Evolutionary conservation across 2,888 invertebrate genomes (phyloP).

Genomic region (Phengaris arion): DNA sequence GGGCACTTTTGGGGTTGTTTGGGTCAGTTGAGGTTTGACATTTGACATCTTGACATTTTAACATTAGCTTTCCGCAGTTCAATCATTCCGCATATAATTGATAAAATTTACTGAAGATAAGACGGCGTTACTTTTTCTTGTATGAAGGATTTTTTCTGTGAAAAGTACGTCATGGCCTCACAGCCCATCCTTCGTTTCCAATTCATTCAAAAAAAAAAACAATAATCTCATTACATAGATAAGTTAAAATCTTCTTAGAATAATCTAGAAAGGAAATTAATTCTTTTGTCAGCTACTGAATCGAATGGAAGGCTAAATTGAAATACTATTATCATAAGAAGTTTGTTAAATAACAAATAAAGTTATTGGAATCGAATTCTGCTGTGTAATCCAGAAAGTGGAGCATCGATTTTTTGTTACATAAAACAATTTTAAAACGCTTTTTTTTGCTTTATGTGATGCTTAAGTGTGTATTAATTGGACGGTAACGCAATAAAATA

Average conservation of each 20-base stretch:
- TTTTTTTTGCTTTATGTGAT: neutral
- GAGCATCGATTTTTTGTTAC: slow-evolving; percentile 7
- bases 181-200: no score
- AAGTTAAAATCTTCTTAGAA: slow-evolving; percentile 39
- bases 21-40: no score
- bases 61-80: no score
- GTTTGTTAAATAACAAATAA: slow-evolving; percentile 17
- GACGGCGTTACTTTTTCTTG: no score
- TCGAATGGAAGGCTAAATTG: slow-evolving; percentile 52
- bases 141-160: no score
- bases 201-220: neutral
- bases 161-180: no score
- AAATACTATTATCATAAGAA: slow-evolving; percentile 39
- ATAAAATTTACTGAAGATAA: no score
- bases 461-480: neutral
- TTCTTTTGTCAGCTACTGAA: slow-evolving; percentile 52
- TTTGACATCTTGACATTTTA: neutral
- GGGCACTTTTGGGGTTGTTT: no score
- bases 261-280: slow-evolving; percentile 49
- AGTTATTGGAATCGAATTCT: slow-evolving; percentile 26
- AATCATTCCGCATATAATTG: no score
- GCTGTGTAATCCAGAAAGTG: slow-evolving; percentile 22
- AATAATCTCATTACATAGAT: slow-evolving; percentile 28
- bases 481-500: neutral
- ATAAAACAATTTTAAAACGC: neutral